These are phyloP conservation scores for Drosophila novamexicana DNA, from an alignment of 1,140 invertebrate species.

Conservation along the genomic window DNA sequence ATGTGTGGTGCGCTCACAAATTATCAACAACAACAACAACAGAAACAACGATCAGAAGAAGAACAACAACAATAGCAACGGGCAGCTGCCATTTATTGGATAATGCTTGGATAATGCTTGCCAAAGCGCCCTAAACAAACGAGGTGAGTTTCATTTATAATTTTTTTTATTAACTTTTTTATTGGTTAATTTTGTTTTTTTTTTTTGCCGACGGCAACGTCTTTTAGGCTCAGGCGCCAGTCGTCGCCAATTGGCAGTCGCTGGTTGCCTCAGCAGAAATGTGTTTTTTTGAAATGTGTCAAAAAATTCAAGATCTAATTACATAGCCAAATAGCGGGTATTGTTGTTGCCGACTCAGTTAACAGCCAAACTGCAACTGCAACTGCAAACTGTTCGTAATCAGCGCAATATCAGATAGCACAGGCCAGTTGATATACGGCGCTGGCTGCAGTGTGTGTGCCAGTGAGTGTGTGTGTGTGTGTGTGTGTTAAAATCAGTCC, in stretches of 20 bases:
- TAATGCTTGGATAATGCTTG: constrained; percentile 76
- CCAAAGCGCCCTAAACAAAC: constrained; percentile 40
- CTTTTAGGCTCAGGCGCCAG: constrained; percentile 58
- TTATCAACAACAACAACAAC: constrained; percentile 14
- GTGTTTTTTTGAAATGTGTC: constrained; percentile 44
- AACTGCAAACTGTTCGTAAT: constrained; percentile 33
- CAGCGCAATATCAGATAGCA: constrained; percentile 45
- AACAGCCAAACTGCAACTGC: constrained; percentile 35
- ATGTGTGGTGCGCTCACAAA: constrained; percentile 44
- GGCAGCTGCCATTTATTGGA: constrained; percentile 54
- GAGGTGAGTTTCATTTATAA: constrained; percentile 51
- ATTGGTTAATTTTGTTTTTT: constrained; percentile 12
- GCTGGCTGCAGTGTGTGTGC: background rate
- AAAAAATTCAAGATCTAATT: constrained; percentile 56
- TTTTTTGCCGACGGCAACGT: constrained; percentile 61
- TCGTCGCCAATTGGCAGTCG: constrained; percentile 15
- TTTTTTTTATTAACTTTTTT: constrained; percentile 10
- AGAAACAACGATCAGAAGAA: constrained; percentile 4
- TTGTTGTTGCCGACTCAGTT: constrained; percentile 21
- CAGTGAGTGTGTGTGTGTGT: background rate
- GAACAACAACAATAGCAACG: background rate
- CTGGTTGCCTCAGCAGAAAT: constrained; percentile 38
- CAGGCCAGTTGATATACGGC: constrained; percentile 27
- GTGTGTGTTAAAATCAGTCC: background rate
- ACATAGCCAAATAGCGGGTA: constrained; percentile 21